phyloP scores from a whole-genome alignment of 2,888 invertebrate genomes.

The Dolomedes plantarius region DNA sequence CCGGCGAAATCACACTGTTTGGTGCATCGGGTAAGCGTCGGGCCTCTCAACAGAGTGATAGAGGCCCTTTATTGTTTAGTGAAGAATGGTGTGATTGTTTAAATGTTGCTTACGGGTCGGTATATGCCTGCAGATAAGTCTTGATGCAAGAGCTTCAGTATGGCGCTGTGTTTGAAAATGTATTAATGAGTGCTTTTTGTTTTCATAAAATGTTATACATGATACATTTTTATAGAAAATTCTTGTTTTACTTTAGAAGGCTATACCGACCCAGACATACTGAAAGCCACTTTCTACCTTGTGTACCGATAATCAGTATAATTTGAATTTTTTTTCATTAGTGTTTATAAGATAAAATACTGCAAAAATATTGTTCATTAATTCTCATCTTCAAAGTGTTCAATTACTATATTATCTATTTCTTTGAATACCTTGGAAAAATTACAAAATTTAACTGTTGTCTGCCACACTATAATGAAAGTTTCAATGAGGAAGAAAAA shows the following conservation, averaged over 20 bases:
- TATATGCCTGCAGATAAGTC: neutral
- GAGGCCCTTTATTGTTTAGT: constrained; percentile 1
- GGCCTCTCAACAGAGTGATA: neutral
- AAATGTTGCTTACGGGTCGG: neutral
- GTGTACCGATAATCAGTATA: too few species aligned
- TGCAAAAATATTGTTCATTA: too few species aligned
- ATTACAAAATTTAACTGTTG: too few species aligned
- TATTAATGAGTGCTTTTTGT: neutral
- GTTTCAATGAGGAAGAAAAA: too few species aligned
- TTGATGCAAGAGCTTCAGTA: neutral
- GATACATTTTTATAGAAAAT: neutral
- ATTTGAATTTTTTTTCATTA: too few species aligned
- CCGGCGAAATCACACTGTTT: neutral
- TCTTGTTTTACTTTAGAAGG: neutral
- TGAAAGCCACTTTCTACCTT: neutral
- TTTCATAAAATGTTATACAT: neutral
- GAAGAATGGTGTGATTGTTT: neutral
- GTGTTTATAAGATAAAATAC: too few species aligned
- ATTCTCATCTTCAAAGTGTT: too few species aligned
- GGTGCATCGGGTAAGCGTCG: neutral
- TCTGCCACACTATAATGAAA: too few species aligned
- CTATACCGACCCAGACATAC: neutral
- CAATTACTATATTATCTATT: too few species aligned
- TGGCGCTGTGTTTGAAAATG: neutral
- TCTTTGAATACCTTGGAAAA: too few species aligned